A percentile compares a stretch with the other conserved stretches of the same genome.
Conservation (phyloP, 2,797 vertebrate genomes). For the Crenichthys baileyi region DNA sequence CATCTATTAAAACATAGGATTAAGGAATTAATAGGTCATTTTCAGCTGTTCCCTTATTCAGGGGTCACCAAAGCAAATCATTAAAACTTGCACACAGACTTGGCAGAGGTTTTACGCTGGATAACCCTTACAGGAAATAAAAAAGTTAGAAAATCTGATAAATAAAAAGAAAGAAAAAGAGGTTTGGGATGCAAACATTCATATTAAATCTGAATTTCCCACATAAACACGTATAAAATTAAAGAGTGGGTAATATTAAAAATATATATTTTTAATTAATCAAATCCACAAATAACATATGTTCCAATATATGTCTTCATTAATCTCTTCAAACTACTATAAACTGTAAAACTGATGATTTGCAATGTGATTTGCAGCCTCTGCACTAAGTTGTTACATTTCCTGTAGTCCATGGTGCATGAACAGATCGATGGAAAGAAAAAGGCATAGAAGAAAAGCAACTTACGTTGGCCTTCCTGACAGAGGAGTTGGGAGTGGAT, state of each 20-base stretch:
- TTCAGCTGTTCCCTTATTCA: no score
- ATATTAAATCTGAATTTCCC: neutral
- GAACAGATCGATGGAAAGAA: constrained; percentile 30
- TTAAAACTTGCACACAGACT: no score
- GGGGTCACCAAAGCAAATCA: no score
- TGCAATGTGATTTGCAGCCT: neutral
- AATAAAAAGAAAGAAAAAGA: neutral
- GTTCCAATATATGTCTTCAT: no score
- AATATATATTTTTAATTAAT: no score
- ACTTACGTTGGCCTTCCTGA: constrained; percentile 93
- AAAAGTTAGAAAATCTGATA: neutral
- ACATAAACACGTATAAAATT: no score
- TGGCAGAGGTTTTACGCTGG: no score
- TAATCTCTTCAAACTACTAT: neutral
- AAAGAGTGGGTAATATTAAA: no score
- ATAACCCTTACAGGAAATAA: no score
- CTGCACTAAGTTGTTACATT: neutral
- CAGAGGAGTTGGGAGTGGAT: constrained; percentile 91
- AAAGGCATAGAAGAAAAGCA: constrained; percentile 52
- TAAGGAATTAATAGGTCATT: neutral
- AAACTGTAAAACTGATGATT: neutral
- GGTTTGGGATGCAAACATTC: neutral
- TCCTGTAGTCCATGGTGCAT: constrained; percentile 10
- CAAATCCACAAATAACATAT: no score
- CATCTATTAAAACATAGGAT: neutral